Evolutionary conservation across 2,113 vertebrate genomes (phyloP).

Genomic region (Cephalopholis sonnerati): DNA sequence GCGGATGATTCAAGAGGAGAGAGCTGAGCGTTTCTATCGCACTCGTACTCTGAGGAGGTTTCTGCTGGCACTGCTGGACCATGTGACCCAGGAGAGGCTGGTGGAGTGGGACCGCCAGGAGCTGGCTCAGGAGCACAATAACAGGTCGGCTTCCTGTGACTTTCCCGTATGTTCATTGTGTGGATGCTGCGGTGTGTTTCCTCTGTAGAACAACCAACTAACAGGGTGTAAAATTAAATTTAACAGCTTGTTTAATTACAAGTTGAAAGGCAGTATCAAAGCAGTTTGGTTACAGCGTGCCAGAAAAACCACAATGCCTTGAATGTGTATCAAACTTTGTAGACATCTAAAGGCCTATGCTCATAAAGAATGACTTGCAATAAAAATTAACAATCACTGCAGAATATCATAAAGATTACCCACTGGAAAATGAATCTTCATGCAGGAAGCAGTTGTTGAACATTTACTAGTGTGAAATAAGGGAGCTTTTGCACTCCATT

Average conservation of each 20-base stretch:
- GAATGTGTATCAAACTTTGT: background rate
- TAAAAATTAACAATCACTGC: background rate
- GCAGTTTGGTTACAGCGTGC: background rate
- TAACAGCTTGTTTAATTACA: slow-evolving; percentile 22
- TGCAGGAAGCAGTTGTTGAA: slow-evolving; percentile 8
- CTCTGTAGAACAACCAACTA: background rate
- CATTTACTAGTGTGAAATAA: slow-evolving; percentile 14
- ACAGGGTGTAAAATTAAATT: slow-evolving; percentile 17
- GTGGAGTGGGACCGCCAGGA: slow-evolving; percentile 77
- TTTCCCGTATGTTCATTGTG: slow-evolving; percentile 33
- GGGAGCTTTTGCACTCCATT: background rate
- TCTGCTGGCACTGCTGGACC: slow-evolving; percentile 85
- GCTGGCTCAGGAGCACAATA: slow-evolving; percentile 83
- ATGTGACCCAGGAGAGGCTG: slow-evolving; percentile 78
- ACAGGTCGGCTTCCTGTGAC: slow-evolving; percentile 84
- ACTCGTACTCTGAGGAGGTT: slow-evolving; percentile 82
- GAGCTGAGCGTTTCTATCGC: slow-evolving; percentile 67
- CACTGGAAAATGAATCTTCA: background rate
- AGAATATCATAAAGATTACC: background rate
- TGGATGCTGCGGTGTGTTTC: background rate
- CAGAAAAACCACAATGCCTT: background rate
- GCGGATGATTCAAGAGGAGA: slow-evolving; percentile 77
- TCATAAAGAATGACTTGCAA: background rate
- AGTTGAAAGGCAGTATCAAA: background rate
- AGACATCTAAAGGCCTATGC: background rate